These are phyloP conservation scores for Cordilura impudica DNA, from an alignment of 2,888 invertebrate genomes.

Conservation along the genomic window DNA sequence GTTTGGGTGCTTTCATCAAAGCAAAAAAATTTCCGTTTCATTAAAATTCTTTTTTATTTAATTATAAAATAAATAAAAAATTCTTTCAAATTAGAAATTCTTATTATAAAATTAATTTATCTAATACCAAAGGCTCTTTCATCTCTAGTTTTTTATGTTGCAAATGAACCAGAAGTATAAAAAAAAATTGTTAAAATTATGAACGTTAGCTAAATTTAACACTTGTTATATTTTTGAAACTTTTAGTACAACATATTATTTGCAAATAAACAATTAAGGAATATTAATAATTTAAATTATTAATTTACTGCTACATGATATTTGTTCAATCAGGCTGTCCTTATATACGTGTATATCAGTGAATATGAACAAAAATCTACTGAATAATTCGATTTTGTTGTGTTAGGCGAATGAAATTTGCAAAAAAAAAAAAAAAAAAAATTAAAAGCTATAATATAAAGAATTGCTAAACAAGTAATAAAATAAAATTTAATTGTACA, in stretches of 20 bases:
- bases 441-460: conserved; percentile 1
- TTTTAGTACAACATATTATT: conserved; percentile 16
- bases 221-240: conserved; percentile 15
- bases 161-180: conserved; percentile 7
- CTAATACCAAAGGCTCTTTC: neutral
- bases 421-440: neutral
- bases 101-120: neutral
- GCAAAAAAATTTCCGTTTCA: neutral
- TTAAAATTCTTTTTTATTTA: conserved; percentile 16
- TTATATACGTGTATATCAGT: neutral
- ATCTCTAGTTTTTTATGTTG: neutral
- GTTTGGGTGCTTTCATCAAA: neutral
- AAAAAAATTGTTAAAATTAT: conserved; percentile 14
- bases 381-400: conserved; percentile 10
- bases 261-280: neutral
- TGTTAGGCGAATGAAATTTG: neutral
- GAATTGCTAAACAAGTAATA: conserved; percentile 33
- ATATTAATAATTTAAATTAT: neutral
- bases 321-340: neutral
- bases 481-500: conserved; percentile 49
- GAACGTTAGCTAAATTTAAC: conserved; percentile 3
- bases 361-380: neutral
- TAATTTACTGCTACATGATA: too few relatives aligned
- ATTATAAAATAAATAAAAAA: neutral
- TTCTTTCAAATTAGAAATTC: neutral